phyloP scores from a whole-genome alignment of 2,797 vertebrate species.

The Rhyacichthys aspro region DNA sequence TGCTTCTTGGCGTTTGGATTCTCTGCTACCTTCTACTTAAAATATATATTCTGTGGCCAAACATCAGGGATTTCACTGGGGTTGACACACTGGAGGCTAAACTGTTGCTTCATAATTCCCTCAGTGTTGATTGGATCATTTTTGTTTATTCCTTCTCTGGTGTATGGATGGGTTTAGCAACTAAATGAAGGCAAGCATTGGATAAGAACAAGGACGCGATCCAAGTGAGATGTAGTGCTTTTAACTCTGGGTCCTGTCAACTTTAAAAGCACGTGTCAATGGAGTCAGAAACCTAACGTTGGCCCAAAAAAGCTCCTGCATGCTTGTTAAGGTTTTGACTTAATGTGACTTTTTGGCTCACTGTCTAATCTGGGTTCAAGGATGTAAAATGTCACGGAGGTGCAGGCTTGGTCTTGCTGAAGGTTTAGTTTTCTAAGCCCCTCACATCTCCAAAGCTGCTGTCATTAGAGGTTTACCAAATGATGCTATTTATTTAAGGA shows the following conservation, averaged over 20 bases:
- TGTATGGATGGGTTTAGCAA: constrained; percentile 26
- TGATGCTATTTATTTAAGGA: constrained; percentile 49
- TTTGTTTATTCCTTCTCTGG: constrained; percentile 39
- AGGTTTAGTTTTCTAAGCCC: constrained; percentile 22
- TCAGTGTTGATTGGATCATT: constrained; percentile 28
- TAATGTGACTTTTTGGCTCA: constrained; percentile 24
- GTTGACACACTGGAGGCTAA: constrained; percentile 22
- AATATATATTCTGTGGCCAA: constrained; percentile 38
- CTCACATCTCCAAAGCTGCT: constrained; percentile 23
- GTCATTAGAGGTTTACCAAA: constrained; percentile 39
- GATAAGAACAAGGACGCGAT: constrained; percentile 30
- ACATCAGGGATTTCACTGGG: constrained; percentile 28
- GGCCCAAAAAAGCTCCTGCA: constrained; percentile 37
- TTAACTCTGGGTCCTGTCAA: constrained; percentile 30
- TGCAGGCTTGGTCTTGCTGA: constrained; percentile 22
- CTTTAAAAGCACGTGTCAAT: constrained; percentile 45
- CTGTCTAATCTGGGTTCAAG: constrained; percentile 48
- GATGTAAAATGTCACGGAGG: constrained; percentile 42
- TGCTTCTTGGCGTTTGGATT: constrained; percentile 37
- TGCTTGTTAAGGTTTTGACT: constrained; percentile 46
- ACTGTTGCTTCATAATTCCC: constrained; percentile 45
- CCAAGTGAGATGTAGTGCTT: constrained; percentile 35
- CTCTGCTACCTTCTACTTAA: constrained; percentile 48
- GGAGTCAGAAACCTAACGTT: constrained; percentile 41
- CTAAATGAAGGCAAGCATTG: constrained; percentile 31